A percentile compares a stretch with the other conserved stretches of the same genome.
phyloP scores from a whole-genome alignment of 2,113 vertebrate genomes.

The Rousettus leschenaultii region DNA sequence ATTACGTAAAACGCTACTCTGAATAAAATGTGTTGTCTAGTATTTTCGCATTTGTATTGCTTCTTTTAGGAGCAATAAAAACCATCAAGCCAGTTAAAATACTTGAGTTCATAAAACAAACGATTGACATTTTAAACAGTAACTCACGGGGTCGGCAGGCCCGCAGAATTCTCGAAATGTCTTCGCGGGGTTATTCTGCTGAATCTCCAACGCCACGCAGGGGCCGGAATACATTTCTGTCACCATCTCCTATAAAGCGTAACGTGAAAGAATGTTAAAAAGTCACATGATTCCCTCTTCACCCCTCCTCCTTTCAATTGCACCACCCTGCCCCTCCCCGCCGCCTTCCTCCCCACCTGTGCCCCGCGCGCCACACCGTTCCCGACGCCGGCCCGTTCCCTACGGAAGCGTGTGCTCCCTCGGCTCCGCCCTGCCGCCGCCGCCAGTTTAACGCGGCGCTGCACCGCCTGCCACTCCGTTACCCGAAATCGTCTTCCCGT shows the following conservation, averaged over 20 bases:
- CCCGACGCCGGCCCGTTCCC: background rate
- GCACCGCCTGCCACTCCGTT: background rate
- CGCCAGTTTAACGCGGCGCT: background rate
- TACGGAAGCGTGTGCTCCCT: background rate
- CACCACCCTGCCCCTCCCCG: background rate
- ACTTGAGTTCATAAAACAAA: background rate
- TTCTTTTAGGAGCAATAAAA: background rate
- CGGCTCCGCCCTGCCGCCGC: background rate
- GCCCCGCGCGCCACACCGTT: background rate
- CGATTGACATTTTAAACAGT: background rate
- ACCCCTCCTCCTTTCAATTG: background rate
- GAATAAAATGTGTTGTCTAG: slow-evolving; percentile 4
- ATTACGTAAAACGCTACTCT: background rate
- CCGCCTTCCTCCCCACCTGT: background rate
- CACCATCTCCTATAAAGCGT: slow-evolving; percentile 87
- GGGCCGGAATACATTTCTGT: slow-evolving; percentile 92
- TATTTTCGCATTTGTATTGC: background rate
- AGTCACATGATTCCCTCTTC: background rate
- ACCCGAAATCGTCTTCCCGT: background rate
- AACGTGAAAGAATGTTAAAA: background rate
- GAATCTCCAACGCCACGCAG: slow-evolving; percentile 93
- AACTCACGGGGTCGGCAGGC: slow-evolving; percentile 95
- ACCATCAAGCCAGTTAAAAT: background rate
- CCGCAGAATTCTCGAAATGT: slow-evolving; percentile 94
- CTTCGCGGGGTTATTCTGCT: slow-evolving; percentile 81